These are phyloP conservation scores for Xanthorhoe designata DNA, from an alignment of 2,888 invertebrate genomes.

Conservation along the genomic window DNA sequence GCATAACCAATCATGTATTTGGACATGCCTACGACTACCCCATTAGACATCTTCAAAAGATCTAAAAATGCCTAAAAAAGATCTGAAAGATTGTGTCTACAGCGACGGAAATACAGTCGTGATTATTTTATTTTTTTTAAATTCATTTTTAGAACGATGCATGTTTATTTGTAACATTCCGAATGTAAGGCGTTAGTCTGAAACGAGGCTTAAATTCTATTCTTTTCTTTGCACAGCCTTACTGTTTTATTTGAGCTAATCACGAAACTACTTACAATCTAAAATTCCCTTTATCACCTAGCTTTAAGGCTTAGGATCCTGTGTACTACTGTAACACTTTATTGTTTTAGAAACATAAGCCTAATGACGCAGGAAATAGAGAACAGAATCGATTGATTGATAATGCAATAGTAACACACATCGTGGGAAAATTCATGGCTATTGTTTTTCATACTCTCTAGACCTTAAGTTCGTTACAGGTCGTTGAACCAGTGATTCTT, in stretches of 20 bases:
- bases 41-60: too few relatives aligned
- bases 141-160: too few relatives aligned
- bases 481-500: slow-evolving; percentile 58
- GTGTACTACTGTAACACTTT: neutral
- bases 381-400: slow-evolving; percentile 40
- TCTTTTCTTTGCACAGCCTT: slow-evolving; percentile 7
- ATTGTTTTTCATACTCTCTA: slow-evolving; percentile 70
- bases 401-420: slow-evolving; percentile 51
- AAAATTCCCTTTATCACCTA: slow-evolving; percentile 1
- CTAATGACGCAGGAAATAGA: slow-evolving; percentile 25
- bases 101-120: too few relatives aligned
- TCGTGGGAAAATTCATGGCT: slow-evolving; percentile 67
- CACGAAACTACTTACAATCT: slow-evolving; percentile 11
- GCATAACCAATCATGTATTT: too few relatives aligned
- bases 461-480: slow-evolving; percentile 67
- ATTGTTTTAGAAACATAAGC: neutral
- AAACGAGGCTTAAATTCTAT: neutral
- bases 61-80: too few relatives aligned
- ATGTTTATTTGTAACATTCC: too few relatives aligned
- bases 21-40: too few relatives aligned
- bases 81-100: too few relatives aligned
- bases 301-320: slow-evolving; percentile 10
- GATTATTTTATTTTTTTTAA: too few relatives aligned
- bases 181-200: neutral
- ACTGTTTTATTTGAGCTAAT: slow-evolving; percentile 18